Base-by-base conservation (phyloP, 92 coral and sea anemone genomes). In the Heteractis magnifica region DNA sequence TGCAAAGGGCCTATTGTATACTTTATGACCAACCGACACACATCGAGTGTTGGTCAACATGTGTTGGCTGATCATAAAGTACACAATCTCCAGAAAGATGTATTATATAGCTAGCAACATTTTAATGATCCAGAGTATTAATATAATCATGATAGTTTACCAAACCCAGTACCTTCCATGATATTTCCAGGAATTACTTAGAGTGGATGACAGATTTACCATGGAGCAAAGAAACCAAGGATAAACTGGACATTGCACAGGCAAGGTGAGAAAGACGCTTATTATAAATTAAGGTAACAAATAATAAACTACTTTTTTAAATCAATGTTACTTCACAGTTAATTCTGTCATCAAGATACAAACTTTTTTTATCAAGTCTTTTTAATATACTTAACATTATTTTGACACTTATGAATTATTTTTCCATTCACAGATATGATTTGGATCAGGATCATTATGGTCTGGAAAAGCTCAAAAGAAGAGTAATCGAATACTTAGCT, bases 191-290 rank as follows among this genome's bases (percentile, higher is more conserved):
- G 79, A 89, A 88, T 77, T 93, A 93, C 51, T 48, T 93, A 77
- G 97, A 93, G 73, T 93, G 97, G 97, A 93, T 93, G 97, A 86
- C 89, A 48, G 97, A 91, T 71, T 86, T 93, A 72, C 97, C 97
- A 4, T 93, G 97, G 97, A 93, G 88, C 73, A 81, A 80, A 76
- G 97, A 93, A 85, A 93, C 97, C 0, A 89, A 85, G 81, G 97
- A 93, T 88, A 93, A 91, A 83, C 85, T 93, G 60, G 91, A 93
- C 80, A 93, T 93, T 70, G 83, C 93, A 4, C 94, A 93, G 34
- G 97, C 97, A 21, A 93, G 97, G 97, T 93, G 56, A 80, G 79
- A 21, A n/a, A 55, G 7, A 15, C n/a, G 34, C 4, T 34, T 13
- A 71, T 11, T 52, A 26, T 53, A 11, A 19, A 16, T 3, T 14